Base-by-base conservation (phyloP, 2,888 invertebrate genomes). In the Balanococcus diminutus region DNA sequence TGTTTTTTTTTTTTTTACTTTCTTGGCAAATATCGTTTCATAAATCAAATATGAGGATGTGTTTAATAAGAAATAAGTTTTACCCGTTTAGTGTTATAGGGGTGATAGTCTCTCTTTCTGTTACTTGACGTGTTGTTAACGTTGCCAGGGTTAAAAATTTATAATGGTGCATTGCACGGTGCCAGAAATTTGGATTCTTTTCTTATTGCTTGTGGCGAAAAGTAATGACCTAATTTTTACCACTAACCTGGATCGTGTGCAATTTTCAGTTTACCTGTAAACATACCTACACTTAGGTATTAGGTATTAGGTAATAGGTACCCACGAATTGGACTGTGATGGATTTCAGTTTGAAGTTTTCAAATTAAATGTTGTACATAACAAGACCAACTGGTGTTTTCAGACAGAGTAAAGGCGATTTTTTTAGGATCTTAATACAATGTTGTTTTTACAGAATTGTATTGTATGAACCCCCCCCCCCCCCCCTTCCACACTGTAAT, bases 1-100 rank as follows among this genome's bases (percentile, higher is more conserved):
- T 36, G 75, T 36, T 36, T 36, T 61, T 61, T 61, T 79, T 79
- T 79, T 72, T 56, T 56, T 72, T 19, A 28, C 28, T 67, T 61
- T 79, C 75, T 79, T 79, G 75, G 75, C 75, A 79, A 36, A 79
- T 79, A 79, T 32, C 75, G 32, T 79, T 36, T 36, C 75, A 79
- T 79, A 79, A 79, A 79, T 79, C 75, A 79, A 79, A 79, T 79
- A 79, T 79, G 75, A 79, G 32, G 75, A 79, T 79, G 75, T 79
- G 75, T 79, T 67, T 79, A 79, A 79, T 79, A 79, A 79, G 75
- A 79, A 79, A 79, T 79, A 32, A 79, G 75, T 79, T 79, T 79
- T 36, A 79, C 36, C 56, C 75, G 75, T 67, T 67, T 67, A 56
- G 19, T 28, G 14, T 67, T 16, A n/a, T 11, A 14, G 67, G n/a